Base-by-base conservation (phyloP, 2,113 vertebrate genomes). In the Anhinga anhinga region DNA sequence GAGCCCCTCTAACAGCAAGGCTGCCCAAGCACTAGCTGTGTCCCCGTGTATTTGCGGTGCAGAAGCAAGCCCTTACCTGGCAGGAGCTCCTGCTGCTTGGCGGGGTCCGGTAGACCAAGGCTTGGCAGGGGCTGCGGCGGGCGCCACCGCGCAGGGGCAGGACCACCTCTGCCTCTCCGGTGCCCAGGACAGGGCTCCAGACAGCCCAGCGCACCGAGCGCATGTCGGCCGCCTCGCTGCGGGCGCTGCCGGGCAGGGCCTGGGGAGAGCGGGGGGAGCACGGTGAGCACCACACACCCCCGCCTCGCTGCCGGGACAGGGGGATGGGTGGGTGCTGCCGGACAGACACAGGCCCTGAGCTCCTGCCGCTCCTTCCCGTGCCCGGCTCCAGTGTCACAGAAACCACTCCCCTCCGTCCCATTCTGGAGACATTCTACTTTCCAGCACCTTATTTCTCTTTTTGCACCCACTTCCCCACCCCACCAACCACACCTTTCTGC, bases 151-250 rank as follows among this genome's bases (percentile, higher is more conserved):
- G 98, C 90, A 99, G 97, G 30, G 98, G 97, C 53, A 99, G 90
- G 49, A 96, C 97, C 79, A 99, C 98, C 6, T 97, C 97, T 0
- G 96, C 96, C 13, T 96, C 71, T 8, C 65, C 15, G 0, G 95
- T 19, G 2, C 97, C 97, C 5, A 27, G 96, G 36, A 78, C 88
- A 0, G 99, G 99, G 92, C 84, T 99, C 99, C 99, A 99, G 34
- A 97, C 89, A 0, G 99, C 99, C 99, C 99, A 99, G 71, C 99
- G 98, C 25, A 99, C 88, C 25, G 98, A 97, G 91, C 98, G 98
- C 98, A 99, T 98, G 86, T 98, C 98, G 1, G 98, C 98, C 1
- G 96, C 95, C 14, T 97, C 97, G 3, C 98, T 77, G 5, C 80
- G 25, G 5, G 98, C 86, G 3, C 98, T 82, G 42, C 95, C 82